Base-by-base conservation (phyloP, 35 echinoderm and acorn worm species). In the Ptychodera flava region DNA sequence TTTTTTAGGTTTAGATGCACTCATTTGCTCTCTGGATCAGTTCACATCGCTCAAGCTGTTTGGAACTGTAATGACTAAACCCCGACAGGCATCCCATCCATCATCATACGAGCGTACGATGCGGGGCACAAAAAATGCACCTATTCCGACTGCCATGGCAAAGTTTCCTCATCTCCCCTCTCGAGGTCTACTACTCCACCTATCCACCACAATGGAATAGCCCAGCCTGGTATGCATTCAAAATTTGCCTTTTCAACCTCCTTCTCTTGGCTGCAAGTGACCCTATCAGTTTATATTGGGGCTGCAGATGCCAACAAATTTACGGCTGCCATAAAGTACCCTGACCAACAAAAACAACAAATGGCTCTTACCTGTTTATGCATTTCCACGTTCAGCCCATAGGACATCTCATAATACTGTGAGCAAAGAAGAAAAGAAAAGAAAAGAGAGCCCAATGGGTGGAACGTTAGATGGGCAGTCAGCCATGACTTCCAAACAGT, bases 321-420 rank as follows among this genome's bases (percentile, higher is more conserved):
- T 64, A 64, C 45, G 45, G 22, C 45, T 22, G 22, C 45, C 22
- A 64, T 64, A 64, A 64, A 64, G 22, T 12, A 12, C 6, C 22
- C 45, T 64, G n/a, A n/a, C n/a, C n/a, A n/a, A n/a, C 45, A 64
- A 64, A 12, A 22, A 64, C 45, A 64, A 64, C 45, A 64, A 64
- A 64, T 22, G 35, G 36, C 6, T 32, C 86, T 90, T 88, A 97
- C 95, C 95, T 97, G 95, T 92, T 97, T 97, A 36, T 97, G 95
- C 95, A 97, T 97, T 94, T 97, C 95, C 29, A 97, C 95, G 78
- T 97, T 97, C 76, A 97, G 88, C 38, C 95, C 95, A 76, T 97
- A 97, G 31, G 95, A 97, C 95, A 97, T 97, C 84, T 97, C 95
- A 78, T 97, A 97, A 80, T 97, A 97, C 95, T 97, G 86, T 81